A percentile compares a stretch with the other conserved stretches of the same genome.
Evolutionary conservation across 2,888 invertebrate species (phyloP).

Genomic region (Cylloceria caligata): DNA sequence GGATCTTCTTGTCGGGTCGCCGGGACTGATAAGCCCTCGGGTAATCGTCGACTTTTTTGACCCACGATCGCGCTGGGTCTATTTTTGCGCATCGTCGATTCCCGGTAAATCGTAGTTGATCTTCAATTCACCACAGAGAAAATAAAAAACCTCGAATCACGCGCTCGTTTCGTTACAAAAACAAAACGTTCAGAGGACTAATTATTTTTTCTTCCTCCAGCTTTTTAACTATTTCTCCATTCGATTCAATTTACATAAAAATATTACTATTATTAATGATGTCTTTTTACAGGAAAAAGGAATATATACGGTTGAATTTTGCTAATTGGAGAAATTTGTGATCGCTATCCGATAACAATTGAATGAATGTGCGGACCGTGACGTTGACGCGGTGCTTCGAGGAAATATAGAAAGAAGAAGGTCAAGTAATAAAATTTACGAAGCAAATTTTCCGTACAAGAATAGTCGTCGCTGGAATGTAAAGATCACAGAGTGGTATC

Average conservation of each 20-base stretch:
- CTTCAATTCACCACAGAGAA: conserved; percentile 17
- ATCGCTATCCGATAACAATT: neutral
- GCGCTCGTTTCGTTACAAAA: too few relatives aligned
- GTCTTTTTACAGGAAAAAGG: neutral
- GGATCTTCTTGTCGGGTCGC: conserved; percentile 65
- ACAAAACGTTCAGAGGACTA: neutral
- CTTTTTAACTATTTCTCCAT: neutral
- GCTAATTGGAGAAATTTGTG: neutral
- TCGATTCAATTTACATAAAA: neutral
- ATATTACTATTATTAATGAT: too few relatives aligned
- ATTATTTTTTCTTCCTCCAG: neutral
- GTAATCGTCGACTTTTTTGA: conserved; percentile 78
- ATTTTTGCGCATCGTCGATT: conserved; percentile 69
- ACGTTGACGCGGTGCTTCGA: neutral
- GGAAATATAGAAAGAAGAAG: neutral
- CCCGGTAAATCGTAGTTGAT: conserved; percentile 57
- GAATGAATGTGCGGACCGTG: neutral
- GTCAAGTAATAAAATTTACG: conserved; percentile 41
- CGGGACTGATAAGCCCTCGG: conserved; percentile 73
- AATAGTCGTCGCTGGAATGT: neutral
- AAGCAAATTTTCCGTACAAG: conserved; percentile 40
- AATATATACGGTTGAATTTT: neutral
- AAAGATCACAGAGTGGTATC: neutral
- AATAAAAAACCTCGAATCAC: conserved; percentile 21
- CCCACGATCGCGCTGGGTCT: conserved; percentile 75